phyloP scores from a whole-genome alignment of 2,888 invertebrate genomes.

The Zaprionus bogoriensis region DNA sequence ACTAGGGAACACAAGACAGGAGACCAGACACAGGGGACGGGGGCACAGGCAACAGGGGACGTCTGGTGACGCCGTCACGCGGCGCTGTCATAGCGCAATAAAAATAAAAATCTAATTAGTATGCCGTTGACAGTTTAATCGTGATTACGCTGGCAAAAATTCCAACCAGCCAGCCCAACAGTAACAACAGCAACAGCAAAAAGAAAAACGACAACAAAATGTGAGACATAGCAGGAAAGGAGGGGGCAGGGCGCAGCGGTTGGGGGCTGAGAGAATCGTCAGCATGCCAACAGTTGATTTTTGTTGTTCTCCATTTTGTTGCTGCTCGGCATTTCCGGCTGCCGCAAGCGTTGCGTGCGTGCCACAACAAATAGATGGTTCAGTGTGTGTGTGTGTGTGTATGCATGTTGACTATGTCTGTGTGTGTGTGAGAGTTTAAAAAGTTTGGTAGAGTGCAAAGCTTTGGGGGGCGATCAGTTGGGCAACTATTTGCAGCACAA shows the following conservation, averaged over 20 bases:
- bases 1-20: background rate
- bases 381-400: slow-evolving; percentile 18
- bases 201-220: background rate
- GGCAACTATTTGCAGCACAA: too few relatives aligned
- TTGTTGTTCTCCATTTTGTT: slow-evolving; percentile 54
- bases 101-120: slow-evolving; percentile 83
- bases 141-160: slow-evolving; percentile 82
- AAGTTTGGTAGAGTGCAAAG: background rate
- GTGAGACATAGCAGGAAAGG: background rate
- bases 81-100: slow-evolving; percentile 76
- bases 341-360: slow-evolving; percentile 64
- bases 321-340: slow-evolving; percentile 74
- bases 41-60: slow-evolving; percentile 24
- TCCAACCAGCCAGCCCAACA: slow-evolving; percentile 54
- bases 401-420: background rate
- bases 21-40: slow-evolving; percentile 2
- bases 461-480: too few relatives aligned
- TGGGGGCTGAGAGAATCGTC: slow-evolving; percentile 44
- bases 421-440: background rate
- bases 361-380: slow-evolving; percentile 40
- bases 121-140: slow-evolving; percentile 83
- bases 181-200: slow-evolving; percentile 1
- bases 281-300: slow-evolving; percentile 79
- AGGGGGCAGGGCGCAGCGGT: background rate
- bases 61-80: slow-evolving; percentile 65